These are phyloP conservation scores for Hyperopisus bebe DNA, from an alignment of 2,113 vertebrate species.

Conservation along the genomic window DNA sequence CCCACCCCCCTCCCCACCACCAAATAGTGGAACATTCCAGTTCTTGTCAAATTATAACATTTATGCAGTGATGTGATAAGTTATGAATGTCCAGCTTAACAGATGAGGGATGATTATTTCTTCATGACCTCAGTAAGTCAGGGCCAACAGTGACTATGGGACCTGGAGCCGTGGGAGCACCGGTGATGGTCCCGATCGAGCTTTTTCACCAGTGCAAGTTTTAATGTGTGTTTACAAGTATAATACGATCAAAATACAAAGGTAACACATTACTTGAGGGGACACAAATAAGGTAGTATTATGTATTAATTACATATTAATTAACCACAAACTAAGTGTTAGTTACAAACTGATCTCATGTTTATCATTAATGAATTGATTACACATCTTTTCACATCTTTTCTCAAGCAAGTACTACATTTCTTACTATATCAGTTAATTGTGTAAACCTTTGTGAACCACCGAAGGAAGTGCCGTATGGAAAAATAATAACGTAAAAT, in stretches of 20 bases:
- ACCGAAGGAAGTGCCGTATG: not conserved
- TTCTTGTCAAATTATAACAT: constrained; percentile 3
- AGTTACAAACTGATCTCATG: not conserved
- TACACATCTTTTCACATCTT: not conserved
- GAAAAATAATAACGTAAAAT: not conserved
- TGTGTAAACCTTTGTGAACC: not conserved
- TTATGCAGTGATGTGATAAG: constrained; percentile 2
- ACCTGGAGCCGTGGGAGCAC: not conserved
- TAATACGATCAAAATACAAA: not conserved
- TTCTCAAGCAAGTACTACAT: not conserved
- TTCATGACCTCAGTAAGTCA: not conserved
- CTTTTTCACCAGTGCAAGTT: not conserved
- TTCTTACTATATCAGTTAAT: not conserved
- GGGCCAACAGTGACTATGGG: not conserved
- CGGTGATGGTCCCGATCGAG: not conserved
- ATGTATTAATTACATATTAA: not conserved
- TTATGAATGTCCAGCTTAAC: not conserved
- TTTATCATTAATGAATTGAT: not conserved
- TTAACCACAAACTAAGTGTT: not conserved
- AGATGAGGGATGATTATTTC: not conserved
- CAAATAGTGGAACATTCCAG: not conserved
- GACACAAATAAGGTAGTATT: not conserved
- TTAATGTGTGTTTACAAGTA: not conserved
- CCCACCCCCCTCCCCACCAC: not conserved
- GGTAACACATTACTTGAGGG: not conserved